A percentile compares a stretch with the other conserved stretches of the same genome.
Evolutionary conservation across 2,797 vertebrate species (phyloP).

Genomic region (Phyllotis vaccarum): DNA sequence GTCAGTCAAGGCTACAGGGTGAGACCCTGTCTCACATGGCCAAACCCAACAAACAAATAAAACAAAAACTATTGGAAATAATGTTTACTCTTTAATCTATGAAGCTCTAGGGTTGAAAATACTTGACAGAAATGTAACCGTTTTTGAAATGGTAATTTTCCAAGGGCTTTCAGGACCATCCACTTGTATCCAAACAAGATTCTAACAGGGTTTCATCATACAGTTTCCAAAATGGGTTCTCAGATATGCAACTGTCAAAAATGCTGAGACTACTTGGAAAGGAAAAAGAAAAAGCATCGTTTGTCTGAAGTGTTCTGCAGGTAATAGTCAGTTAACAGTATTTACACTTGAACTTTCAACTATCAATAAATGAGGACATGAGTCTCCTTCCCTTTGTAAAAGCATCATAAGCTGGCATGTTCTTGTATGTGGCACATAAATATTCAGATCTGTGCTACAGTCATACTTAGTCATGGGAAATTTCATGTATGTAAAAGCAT

Average conservation of each 20-base stretch:
- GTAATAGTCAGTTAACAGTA: neutral
- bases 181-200: neutral
- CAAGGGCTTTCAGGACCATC: neutral
- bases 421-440: neutral
- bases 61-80: neutral
- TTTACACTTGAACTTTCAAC: neutral
- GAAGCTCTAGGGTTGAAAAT: neutral
- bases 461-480: neutral
- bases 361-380: neutral
- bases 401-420: neutral
- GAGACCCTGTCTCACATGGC: neutral
- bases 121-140: neutral
- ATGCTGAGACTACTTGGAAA: neutral
- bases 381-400: neutral
- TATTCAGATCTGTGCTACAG: neutral
- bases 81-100: neutral
- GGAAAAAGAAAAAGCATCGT: neutral
- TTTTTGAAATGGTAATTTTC: slow-evolving; percentile 28
- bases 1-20: neutral
- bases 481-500: neutral
- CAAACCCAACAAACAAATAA: neutral
- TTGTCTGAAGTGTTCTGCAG: neutral
- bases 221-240: neutral
- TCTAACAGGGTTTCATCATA: neutral
- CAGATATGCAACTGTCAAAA: neutral